Evolutionary conservation across 2,797 vertebrate species (phyloP).

Genomic region (Chromis chromis): DNA sequence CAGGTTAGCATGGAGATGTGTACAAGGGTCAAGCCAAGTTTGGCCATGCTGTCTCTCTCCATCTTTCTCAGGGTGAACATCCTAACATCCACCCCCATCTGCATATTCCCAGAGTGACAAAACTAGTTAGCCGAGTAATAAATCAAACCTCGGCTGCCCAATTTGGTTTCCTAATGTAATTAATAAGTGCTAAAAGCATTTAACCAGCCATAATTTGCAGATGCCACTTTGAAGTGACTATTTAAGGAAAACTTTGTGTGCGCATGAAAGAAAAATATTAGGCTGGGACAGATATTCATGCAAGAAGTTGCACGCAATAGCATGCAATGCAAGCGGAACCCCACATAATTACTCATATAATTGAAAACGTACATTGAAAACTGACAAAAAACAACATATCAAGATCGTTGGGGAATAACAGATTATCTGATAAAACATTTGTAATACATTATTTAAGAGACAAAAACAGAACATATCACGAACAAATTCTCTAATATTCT

Average conservation of each 20-base stretch:
- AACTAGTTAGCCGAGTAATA: slow-evolving; percentile 86
- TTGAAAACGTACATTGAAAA: slow-evolving; percentile 11
- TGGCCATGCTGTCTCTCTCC: slow-evolving; percentile 75
- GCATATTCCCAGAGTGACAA: slow-evolving; percentile 86
- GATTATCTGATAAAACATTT: slow-evolving; percentile 6
- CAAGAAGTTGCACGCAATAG: slow-evolving; percentile 26
- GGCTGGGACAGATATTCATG: slow-evolving; percentile 27
- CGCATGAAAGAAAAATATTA: slow-evolving; percentile 64
- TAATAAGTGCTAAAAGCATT: slow-evolving; percentile 87
- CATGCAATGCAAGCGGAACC: slow-evolving; percentile 13
- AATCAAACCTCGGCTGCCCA: slow-evolving; percentile 86
- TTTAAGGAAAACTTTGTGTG: slow-evolving; percentile 72
- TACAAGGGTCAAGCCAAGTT: slow-evolving; percentile 66
- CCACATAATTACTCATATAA: slow-evolving; percentile 12
- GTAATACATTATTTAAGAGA: slow-evolving; percentile 1
- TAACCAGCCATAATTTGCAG: slow-evolving; percentile 82
- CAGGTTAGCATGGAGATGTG: slow-evolving; percentile 54
- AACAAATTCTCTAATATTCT: not conserved
- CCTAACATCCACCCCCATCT: slow-evolving; percentile 75
- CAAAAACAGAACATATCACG: slow-evolving; percentile 8
- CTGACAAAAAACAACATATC: not conserved
- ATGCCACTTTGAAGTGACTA: slow-evolving; percentile 80
- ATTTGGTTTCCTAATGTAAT: slow-evolving; percentile 87
- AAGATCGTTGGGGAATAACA: slow-evolving; percentile 1
- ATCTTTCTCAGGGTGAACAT: slow-evolving; percentile 72